Base-by-base conservation (phyloP, 2,797 vertebrate species). In the Dendrocincla tyrannina region DNA sequence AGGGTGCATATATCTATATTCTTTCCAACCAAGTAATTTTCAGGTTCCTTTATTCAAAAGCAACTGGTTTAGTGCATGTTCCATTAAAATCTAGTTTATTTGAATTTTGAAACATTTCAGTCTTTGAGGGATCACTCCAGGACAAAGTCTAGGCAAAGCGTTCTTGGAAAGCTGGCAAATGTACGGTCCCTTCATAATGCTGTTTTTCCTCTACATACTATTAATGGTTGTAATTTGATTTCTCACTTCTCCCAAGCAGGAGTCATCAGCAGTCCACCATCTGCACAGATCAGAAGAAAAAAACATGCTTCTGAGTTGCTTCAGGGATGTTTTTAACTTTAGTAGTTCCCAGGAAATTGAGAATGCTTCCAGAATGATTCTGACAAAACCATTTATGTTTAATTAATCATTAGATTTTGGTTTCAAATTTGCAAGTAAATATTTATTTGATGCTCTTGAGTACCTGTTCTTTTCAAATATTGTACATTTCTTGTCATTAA, bases 391-490 rank as follows among this genome's bases (percentile, higher is more conserved):
- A 44, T 75, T 74, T 58, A 33, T 37, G 15, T 24, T 89, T 70
- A 74, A 33, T 63, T 92, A 83, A 66, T 83, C 6, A 47, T 41
- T 20, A 5, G 18, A 12, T 39, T 85, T 92, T 88, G 23, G 77
- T 93, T 94, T 59, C 27, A 64, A 49, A 80, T 60, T 70, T 85
- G 18, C 33, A 92, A 76, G 44, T 73, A 94, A 93, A 91, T 92
- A 92, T 88, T 91, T 94, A 69, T 67, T 77, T 88, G 11, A 46
- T 37, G 11, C 12, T 74, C 8, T 70, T 50, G 22, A 87, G 13
- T 70, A 89, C 64, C 81, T 93, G n/a, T 24, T 68, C 23, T 73
- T 89, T 88, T 80, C 49, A 83, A 35, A 63, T 70, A 70, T 7
- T 80, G 19, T 74, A 23, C 60, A 37, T 7, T 82, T 53, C 66